phyloP scores from a whole-genome alignment of 2,113 vertebrate genomes.

The Callipepla squamata region DNA sequence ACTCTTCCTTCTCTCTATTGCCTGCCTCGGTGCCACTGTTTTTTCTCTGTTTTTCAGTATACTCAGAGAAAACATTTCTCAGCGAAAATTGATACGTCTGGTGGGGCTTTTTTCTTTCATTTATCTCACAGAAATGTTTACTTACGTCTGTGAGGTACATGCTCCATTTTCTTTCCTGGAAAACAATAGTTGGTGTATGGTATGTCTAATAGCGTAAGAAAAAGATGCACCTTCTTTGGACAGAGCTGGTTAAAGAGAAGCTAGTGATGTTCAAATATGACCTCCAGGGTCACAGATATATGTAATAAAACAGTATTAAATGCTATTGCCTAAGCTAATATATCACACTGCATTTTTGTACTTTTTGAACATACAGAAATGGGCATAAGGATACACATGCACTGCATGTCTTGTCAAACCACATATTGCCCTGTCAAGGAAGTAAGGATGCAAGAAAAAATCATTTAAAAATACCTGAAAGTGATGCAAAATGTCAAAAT shows the following conservation, averaged over 20 bases:
- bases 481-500: conserved; percentile 20
- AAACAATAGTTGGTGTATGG: conserved; percentile 18
- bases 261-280: not conserved
- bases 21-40: not conserved
- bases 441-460: not conserved
- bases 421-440: not conserved
- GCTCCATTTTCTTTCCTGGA: not conserved
- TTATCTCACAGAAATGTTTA: not conserved
- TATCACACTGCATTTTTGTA: not conserved
- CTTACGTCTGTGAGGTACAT: not conserved
- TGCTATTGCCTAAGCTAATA: not conserved
- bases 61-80: no score
- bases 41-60: not conserved
- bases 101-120: not conserved
- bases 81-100: no score
- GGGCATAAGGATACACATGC: not conserved
- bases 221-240: conserved; percentile 23
- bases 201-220: not conserved
- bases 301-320: not conserved
- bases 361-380: not conserved
- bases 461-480: conserved; percentile 29
- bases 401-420: not conserved
- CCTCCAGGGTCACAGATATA: not conserved
- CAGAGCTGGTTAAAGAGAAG: not conserved
- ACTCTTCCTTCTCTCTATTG: not conserved